Conservation (phyloP, 2,113 vertebrate genomes). For the Leucopsar rothschildi region DNA sequence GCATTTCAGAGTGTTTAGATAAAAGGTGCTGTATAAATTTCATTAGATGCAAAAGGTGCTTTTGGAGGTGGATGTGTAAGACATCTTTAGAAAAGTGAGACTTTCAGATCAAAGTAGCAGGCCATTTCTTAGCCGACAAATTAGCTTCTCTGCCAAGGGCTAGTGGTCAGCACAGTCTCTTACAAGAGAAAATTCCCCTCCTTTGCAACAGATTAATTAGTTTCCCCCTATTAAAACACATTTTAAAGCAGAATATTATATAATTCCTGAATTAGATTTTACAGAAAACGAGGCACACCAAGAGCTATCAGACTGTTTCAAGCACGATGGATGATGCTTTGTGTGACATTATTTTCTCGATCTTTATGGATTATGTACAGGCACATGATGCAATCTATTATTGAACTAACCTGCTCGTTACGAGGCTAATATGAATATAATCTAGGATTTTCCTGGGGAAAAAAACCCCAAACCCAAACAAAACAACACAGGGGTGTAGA, state of each 20-base stretch:
- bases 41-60: not conserved
- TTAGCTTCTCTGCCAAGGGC: not conserved
- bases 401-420: constrained; percentile 36
- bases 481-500: not conserved
- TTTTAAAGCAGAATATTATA: constrained; percentile 8
- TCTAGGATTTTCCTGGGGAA: not conserved
- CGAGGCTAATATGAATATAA: constrained; percentile 14
- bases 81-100: not conserved
- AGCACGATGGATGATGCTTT: not conserved
- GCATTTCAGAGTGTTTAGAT: not conserved
- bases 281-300: not conserved
- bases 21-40: not conserved
- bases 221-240: constrained; percentile 7
- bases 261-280: constrained; percentile 38
- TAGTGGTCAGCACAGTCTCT: not conserved
- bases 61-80: not conserved
- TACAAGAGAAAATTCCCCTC: not conserved
- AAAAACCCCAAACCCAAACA: not conserved
- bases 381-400: not conserved
- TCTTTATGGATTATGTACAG: not conserved
- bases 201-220: not conserved
- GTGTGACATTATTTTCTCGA: constrained; percentile 5
- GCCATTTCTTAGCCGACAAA: not conserved
- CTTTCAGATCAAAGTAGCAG: not conserved
- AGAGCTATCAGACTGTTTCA: not conserved